Percentiles rank a stretch among this genome's conserved stretches.
Evolutionary conservation across 2,888 invertebrate genomes (phyloP).

Genomic region (Lithophane ornitopus): DNA sequence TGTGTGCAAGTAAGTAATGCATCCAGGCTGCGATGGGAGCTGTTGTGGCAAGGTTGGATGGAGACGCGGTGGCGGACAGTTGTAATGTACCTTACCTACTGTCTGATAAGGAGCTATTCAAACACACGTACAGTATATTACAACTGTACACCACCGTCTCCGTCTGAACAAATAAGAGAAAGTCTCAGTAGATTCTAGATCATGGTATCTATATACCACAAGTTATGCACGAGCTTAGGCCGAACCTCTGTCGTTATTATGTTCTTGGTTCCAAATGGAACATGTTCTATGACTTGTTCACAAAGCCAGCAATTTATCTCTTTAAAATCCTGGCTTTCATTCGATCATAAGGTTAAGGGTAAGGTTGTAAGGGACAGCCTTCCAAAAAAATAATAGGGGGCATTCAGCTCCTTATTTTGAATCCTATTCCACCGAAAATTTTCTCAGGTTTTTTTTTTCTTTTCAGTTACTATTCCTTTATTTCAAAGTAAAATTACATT

Average conservation of each 20-base stretch:
- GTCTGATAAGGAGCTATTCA: not conserved
- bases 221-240: not conserved
- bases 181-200: not conserved
- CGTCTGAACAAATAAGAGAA: not conserved
- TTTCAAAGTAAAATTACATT: too few relatives aligned
- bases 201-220: not conserved
- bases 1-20: not conserved
- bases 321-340: not conserved
- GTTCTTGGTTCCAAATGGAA: not conserved
- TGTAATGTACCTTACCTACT: not conserved
- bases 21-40: not conserved
- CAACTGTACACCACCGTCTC: not conserved
- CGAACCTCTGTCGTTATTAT: not conserved
- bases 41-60: not conserved
- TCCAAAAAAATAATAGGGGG: too few relatives aligned
- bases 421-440: too few relatives aligned
- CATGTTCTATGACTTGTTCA: not conserved
- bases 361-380: too few relatives aligned
- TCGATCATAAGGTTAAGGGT: too few relatives aligned
- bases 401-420: too few relatives aligned
- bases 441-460: too few relatives aligned
- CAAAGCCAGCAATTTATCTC: not conserved
- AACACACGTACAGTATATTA: not conserved
- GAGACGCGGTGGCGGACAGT: not conserved
- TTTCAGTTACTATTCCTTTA: too few relatives aligned